phyloP scores from a whole-genome alignment of 2,797 vertebrate genomes.

The Pseudotriccus pelzelni region DNA sequence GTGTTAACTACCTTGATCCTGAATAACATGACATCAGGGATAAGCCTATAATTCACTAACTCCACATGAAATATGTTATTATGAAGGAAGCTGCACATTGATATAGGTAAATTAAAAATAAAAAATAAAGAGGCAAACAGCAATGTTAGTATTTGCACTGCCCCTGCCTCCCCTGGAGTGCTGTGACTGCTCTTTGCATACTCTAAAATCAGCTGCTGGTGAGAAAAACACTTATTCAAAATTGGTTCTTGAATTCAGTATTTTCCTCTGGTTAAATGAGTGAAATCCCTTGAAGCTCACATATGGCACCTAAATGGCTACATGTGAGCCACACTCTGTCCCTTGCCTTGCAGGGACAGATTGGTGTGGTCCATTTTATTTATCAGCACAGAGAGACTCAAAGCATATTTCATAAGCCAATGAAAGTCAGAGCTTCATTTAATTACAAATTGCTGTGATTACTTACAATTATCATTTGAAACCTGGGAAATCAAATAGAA shows the following conservation, averaged over 20 bases:
- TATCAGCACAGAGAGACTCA: no score
- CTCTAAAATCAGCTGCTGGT: not conserved
- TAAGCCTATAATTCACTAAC: not conserved
- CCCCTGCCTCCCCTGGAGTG: not conserved
- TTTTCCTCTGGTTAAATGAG: not conserved
- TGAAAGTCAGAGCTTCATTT: no score
- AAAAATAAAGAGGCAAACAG: not conserved
- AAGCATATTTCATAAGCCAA: no score
- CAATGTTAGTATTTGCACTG: not conserved
- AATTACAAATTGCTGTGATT: no score
- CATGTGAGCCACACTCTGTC: no score
- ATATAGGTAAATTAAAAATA: not conserved
- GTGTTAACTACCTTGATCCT: not conserved
- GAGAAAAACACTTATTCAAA: no score
- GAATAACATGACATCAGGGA: not conserved
- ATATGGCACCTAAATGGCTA: no score
- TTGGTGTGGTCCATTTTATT: no score
- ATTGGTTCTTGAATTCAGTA: not conserved
- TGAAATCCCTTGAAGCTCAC: no score
- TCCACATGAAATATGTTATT: not conserved
- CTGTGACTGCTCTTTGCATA: not conserved
- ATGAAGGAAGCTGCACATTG: not conserved
- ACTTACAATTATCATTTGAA: no score
- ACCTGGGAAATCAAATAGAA: no score
- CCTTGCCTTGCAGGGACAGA: no score